phyloP scores from a whole-genome alignment of 2,888 invertebrate species.

The Tethea ocularis region DNA sequence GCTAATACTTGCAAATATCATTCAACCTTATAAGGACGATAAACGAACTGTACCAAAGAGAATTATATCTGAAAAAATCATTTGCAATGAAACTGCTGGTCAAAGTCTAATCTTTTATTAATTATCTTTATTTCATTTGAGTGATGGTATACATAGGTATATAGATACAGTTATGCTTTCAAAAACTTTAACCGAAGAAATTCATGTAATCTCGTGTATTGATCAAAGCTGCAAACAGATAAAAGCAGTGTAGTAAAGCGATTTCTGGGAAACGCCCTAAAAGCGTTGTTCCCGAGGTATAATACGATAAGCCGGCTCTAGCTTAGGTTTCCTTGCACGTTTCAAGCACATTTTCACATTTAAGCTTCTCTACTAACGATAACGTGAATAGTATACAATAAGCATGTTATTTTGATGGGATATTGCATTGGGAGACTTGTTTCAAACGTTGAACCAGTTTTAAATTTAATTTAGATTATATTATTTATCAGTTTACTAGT shows the following conservation, averaged over 20 bases:
- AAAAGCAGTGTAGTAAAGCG: constrained; percentile 30
- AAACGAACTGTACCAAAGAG: too few species aligned
- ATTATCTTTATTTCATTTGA: too few species aligned
- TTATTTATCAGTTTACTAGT: too few species aligned
- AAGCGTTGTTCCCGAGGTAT: constrained; percentile 35
- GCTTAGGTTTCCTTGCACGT: constrained; percentile 39
- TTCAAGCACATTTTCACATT: constrained; percentile 41
- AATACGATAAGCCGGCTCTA: constrained; percentile 45
- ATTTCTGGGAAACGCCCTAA: constrained; percentile 26
- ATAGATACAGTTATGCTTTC: not conserved
- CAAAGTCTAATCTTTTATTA: too few species aligned
- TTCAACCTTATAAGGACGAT: too few species aligned
- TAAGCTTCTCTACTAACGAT: constrained; percentile 36
- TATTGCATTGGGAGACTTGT: not conserved
- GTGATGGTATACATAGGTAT: not conserved
- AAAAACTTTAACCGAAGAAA: not conserved
- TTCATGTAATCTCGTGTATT: constrained; percentile 26
- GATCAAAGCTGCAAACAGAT: constrained; percentile 44
- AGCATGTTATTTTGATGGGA: not conserved
- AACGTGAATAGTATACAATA: constrained; percentile 33
- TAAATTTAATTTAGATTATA: too few species aligned
- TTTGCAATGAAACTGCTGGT: too few species aligned
- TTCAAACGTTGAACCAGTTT: not conserved
- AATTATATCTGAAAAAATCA: too few species aligned
- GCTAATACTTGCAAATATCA: too few species aligned